Evolutionary conservation across 2,113 vertebrate genomes (phyloP).

Genomic region (Phaetusa simplex): DNA sequence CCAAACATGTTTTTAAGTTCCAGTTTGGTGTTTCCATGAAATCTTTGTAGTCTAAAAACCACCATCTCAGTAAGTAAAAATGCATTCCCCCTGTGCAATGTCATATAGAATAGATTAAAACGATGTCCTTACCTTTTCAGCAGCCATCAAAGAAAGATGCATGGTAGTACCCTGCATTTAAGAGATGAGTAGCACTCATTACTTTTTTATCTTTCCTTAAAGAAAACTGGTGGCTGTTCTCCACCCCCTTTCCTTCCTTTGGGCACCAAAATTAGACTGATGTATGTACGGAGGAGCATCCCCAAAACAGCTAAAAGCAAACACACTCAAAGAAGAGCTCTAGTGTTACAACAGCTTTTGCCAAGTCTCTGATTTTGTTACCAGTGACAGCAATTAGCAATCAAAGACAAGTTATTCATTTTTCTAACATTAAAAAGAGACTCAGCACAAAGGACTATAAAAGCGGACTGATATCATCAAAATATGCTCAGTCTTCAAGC

Average conservation of each 20-base stretch:
- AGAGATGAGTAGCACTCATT: neutral
- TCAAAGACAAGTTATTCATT: neutral
- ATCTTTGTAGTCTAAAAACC: neutral
- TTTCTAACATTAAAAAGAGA: neutral
- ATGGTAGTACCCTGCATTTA: neutral
- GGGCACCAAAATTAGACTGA: neutral
- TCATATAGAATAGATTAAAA: neutral
- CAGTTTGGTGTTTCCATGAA: neutral
- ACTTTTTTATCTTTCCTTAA: neutral
- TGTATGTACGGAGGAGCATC: neutral
- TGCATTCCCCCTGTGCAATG: neutral
- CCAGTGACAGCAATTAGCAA: neutral
- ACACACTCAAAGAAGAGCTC: neutral
- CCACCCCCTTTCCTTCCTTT: slow-evolving; percentile 63
- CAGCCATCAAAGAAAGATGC: neutral
- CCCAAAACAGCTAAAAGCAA: neutral
- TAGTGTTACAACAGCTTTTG: neutral
- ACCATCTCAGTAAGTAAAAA: neutral
- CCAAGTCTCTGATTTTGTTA: neutral
- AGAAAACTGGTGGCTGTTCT: neutral
- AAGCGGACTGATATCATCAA: neutral
- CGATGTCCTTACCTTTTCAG: slow-evolving; percentile 39
- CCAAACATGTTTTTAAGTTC: neutral
- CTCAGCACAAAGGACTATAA: neutral
- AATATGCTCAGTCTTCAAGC: neutral